Evolutionary conservation across 2,797 vertebrate species (phyloP).

Genomic region (Toxotes lorentzi): DNA sequence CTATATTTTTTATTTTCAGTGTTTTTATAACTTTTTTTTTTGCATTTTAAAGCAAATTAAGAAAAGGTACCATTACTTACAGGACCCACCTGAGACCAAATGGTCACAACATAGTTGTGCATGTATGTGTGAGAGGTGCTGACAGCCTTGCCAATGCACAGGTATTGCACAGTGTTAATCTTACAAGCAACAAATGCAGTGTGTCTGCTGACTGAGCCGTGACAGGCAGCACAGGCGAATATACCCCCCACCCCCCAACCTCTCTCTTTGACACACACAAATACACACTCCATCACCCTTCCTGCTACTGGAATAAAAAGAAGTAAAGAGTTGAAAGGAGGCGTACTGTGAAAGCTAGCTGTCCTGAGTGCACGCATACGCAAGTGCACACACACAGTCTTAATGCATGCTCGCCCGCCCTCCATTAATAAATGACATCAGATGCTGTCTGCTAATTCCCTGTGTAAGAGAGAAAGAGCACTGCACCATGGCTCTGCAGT

Average conservation of each 20-base stretch:
- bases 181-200: constrained; percentile 57
- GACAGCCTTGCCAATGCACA: constrained; percentile 8
- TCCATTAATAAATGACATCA: constrained; percentile 81
- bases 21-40: constrained; percentile 8
- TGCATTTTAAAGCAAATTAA: not conserved
- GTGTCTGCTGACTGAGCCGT: constrained; percentile 51
- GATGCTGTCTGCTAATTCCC: constrained; percentile 76
- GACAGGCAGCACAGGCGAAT: constrained; percentile 46
- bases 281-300: constrained; percentile 54
- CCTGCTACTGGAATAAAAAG: constrained; percentile 63
- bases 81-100: constrained; percentile 7
- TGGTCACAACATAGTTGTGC: not conserved
- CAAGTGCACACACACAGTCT: constrained; percentile 40
- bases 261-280: constrained; percentile 44
- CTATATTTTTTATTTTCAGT: constrained; percentile 30
- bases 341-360: constrained; percentile 59
- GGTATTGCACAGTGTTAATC: constrained; percentile 59
- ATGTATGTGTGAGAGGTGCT: not conserved
- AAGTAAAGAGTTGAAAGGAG: constrained; percentile 57
- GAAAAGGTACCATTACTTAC: not conserved
- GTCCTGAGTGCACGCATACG: constrained; percentile 27
- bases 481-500: constrained; percentile 74
- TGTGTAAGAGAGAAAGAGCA: constrained; percentile 60
- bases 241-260: not conserved
- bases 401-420: constrained; percentile 58